phyloP scores from a whole-genome alignment of 1,140 invertebrate genomes.

The Chelonus insularis region DNA sequence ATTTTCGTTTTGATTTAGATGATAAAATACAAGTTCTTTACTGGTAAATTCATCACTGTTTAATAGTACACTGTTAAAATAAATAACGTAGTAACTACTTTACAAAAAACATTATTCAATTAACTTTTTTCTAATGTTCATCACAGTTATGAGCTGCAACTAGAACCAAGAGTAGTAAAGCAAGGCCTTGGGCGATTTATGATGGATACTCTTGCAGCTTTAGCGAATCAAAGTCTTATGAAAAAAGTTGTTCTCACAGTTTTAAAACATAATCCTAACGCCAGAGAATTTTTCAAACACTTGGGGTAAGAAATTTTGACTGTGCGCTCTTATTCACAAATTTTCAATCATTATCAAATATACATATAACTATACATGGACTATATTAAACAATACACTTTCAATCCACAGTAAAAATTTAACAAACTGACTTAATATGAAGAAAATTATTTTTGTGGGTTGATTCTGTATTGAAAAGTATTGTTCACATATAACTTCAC shows the following conservation, averaged over 20 bases:
- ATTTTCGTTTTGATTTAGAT: conserved; percentile 84
- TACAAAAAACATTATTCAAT: neutral
- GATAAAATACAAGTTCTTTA: conserved; percentile 76
- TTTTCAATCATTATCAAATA: too few relatives aligned
- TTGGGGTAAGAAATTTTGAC: conserved; percentile 70
- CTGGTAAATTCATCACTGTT: conserved; percentile 66
- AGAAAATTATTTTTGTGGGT: too few relatives aligned
- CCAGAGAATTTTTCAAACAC: conserved; percentile 71
- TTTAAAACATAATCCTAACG: conserved; percentile 73
- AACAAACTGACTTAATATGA: too few relatives aligned
- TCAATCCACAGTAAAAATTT: too few relatives aligned
- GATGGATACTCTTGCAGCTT: conserved; percentile 75
- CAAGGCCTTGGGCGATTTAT: conserved; percentile 82
- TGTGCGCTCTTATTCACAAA: too few relatives aligned
- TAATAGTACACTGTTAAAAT: too few relatives aligned
- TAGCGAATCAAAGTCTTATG: conserved; percentile 73
- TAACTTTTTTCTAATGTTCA: conserved; percentile 20
- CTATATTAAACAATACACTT: too few relatives aligned
- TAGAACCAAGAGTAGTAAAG: conserved; percentile 66
- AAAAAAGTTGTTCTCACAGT: conserved; percentile 82
- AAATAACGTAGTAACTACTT: too few relatives aligned
- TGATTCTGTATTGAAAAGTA: neutral
- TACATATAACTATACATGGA: too few relatives aligned
- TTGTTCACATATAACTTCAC: neutral
- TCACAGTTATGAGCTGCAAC: conserved; percentile 81